Conservation (phyloP, 2,888 invertebrate genomes). For the Syritta pipiens region DNA sequence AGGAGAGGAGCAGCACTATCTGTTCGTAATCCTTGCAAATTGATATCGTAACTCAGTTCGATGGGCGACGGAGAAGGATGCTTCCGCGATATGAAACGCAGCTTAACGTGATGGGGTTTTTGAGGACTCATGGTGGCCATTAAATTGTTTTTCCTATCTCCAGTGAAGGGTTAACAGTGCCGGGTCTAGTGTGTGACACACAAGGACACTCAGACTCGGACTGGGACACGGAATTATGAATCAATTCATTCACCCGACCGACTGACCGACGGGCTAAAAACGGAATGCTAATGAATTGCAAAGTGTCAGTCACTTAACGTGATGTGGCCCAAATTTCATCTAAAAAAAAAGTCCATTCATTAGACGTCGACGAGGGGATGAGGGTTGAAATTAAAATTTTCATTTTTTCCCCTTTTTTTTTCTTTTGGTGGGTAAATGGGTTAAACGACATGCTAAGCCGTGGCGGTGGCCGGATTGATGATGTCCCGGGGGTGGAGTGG, state of each 20-base stretch:
- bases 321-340: neutral
- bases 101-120: slow-evolving; percentile 23
- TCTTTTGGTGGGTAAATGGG: slow-evolving; percentile 11
- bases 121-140: slow-evolving; percentile 27
- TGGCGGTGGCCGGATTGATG: slow-evolving; percentile 13
- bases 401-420: neutral
- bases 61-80: neutral
- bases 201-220: slow-evolving; percentile 3
- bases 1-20: too few species aligned
- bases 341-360: neutral
- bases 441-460: slow-evolving; percentile 8
- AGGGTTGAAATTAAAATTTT: slow-evolving; percentile 30
- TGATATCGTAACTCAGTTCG: slow-evolving; percentile 1
- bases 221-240: slow-evolving; percentile 41
- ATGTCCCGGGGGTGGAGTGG: neutral
- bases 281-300: slow-evolving; percentile 43
- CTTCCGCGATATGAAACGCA: slow-evolving; percentile 22
- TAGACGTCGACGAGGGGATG: neutral
- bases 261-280: neutral
- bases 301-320: slow-evolving; percentile 50
- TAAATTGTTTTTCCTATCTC: too few species aligned
- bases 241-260: slow-evolving; percentile 27
- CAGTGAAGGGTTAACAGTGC: too few species aligned
- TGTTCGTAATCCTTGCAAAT: slow-evolving; percentile 1
- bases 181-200: neutral